Evolutionary conservation across 2,797 vertebrate species (phyloP), one percentile per base, ranked within the genome.

Genomic region (Myotis planiceps): DNA sequence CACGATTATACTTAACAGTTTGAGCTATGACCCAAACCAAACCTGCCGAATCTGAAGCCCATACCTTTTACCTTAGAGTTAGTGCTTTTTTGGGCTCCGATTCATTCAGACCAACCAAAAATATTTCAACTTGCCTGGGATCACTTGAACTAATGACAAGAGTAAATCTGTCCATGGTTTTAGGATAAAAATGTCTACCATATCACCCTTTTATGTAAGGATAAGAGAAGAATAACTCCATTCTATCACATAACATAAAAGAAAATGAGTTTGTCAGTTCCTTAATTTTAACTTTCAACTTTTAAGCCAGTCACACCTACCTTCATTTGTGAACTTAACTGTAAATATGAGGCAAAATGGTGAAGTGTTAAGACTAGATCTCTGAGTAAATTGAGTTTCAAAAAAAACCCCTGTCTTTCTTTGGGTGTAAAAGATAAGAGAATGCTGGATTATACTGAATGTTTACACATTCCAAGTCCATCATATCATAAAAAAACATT

Each of bases 141-240:
- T 80, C 72, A 63, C 45, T 84, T 85, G n/a, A 72, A 65, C 18
- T 72, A 78, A 58, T 80, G 34, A 45, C 9, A 65, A 63, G 53
- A 92, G 29, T 76, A 66, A 87, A 32, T 74, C 5, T 53, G 34
- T 58, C 65, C 63, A 34, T 13, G 23, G 1, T 37, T 55, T 75
- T 79, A 79, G 14, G 51, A 55, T 66, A 53, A 74, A 63, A 82
- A 42, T 25, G n/a, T 49, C 37, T 5, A 68, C 37, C 19, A 45
- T 47, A 83, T 88, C 45, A 88, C 14, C 19, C 16, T 55, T 72
- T 93, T 32, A 55, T 79, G 60, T 92, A 93, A 95, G 12, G 21
- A 47, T 88, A 32, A 80, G 29, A 69, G 83, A 74, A 27, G 25
- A 55, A 45, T 19, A 42, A 60, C 1, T 4, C 34, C 5, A 37